Percentiles rank a stretch among this genome's conserved stretches.
These are phyloP conservation scores for Rhinogobio ventralis DNA, from an alignment of 2,797 vertebrate genomes.

Conservation along the genomic window DNA sequence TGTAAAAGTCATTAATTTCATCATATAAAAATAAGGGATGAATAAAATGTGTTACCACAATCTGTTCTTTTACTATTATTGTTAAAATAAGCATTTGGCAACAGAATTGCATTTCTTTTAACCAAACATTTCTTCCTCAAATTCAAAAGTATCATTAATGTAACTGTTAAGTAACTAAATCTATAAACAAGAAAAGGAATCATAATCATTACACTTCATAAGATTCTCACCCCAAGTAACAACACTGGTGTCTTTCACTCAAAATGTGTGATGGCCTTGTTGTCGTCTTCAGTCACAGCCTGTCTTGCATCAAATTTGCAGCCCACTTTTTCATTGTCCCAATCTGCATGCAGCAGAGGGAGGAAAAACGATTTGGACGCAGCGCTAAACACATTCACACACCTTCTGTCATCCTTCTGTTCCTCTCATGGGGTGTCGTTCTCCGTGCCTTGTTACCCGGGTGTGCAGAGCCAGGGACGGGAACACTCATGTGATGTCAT, in stretches of 20 bases:
- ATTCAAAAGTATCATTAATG: not conserved
- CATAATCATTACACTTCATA: not conserved
- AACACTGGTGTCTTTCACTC: slow-evolving; percentile 7
- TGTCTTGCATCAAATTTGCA: slow-evolving; percentile 11
- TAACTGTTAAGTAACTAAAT: not conserved
- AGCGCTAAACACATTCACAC: slow-evolving; percentile 49
- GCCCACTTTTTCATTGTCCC: not conserved
- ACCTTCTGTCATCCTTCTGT: slow-evolving; percentile 56
- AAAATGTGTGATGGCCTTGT: slow-evolving; percentile 16
- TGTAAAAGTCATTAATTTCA: no score
- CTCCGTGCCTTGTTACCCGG: not conserved
- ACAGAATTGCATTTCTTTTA: not conserved
- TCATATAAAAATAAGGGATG: not conserved
- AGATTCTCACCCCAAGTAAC: not conserved
- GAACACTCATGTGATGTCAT: slow-evolving; percentile 10
- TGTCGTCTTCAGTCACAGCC: slow-evolving; percentile 29
- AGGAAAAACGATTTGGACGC: slow-evolving; percentile 42
- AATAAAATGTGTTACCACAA: not conserved
- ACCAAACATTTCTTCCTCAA: not conserved
- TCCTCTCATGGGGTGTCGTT: slow-evolving; percentile 42
- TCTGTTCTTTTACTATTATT: not conserved
- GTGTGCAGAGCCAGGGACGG: not conserved
- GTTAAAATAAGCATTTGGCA: not conserved
- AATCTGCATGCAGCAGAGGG: slow-evolving; percentile 45
- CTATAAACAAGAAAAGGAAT: not conserved